Evolutionary conservation across 2,888 invertebrate genomes (phyloP).

Genomic region (Schrankia costaestrigalis): DNA sequence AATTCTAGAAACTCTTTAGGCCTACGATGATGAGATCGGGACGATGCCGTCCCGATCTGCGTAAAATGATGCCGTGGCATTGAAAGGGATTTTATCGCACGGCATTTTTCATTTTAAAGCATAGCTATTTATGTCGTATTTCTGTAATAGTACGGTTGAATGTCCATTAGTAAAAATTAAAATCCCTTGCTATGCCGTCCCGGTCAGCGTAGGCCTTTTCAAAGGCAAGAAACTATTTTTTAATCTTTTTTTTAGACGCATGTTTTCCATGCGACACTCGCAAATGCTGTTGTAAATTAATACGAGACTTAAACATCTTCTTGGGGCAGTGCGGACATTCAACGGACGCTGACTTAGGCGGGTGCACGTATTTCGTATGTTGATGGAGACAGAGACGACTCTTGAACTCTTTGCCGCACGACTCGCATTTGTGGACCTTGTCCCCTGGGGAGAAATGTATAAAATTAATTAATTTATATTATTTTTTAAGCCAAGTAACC

Average conservation of each 20-base stretch:
- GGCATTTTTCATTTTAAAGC: no score
- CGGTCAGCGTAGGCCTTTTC: neutral
- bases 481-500: no score
- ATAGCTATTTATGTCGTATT: no score
- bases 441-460: no score
- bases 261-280: slow-evolving; percentile 37
- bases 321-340: slow-evolving; percentile 40
- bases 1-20: no score
- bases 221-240: neutral
- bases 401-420: slow-evolving; percentile 43
- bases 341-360: slow-evolving; percentile 37
- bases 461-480: neutral
- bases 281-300: slow-evolving; percentile 41
- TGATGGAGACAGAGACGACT: slow-evolving; percentile 43
- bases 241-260: slow-evolving; percentile 21
- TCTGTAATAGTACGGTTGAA: no score
- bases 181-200: no score
- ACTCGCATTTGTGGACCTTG: slow-evolving; percentile 37
- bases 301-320: slow-evolving; percentile 41
- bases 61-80: no score
- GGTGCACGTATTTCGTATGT: slow-evolving; percentile 44
- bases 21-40: no score
- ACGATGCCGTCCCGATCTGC: no score
- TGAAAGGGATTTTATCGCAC: no score
- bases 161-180: no score